phyloP scores from a whole-genome alignment of 2,888 invertebrate species.

The Cheiracanthium punctorium region DNA sequence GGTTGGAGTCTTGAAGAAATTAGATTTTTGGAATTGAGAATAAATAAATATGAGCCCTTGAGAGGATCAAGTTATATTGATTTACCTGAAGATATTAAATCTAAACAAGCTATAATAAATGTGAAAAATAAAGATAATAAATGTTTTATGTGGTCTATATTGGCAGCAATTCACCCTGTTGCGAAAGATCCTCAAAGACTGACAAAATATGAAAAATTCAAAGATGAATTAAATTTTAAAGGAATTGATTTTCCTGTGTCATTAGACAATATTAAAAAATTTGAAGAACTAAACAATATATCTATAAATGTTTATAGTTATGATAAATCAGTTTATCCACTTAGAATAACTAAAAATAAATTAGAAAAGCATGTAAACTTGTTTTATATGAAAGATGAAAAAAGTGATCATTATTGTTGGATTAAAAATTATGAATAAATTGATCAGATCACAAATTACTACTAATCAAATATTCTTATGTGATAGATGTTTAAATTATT shows the following conservation, averaged over 20 bases:
- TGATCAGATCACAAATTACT: not conserved
- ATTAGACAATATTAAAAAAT: not conserved
- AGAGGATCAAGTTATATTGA: slow-evolving; percentile 68
- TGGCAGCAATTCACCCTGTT: slow-evolving; percentile 67
- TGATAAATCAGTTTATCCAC: not conserved
- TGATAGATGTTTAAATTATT: too few species aligned
- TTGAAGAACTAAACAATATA: slow-evolving; percentile 31
- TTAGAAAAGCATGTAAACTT: not conserved
- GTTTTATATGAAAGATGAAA: not conserved
- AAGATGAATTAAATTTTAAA: slow-evolving; percentile 23
- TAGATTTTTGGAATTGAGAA: not conserved
- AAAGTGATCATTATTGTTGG: not conserved
- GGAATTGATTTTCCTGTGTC: slow-evolving; percentile 23
- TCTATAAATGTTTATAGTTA: slow-evolving; percentile 20
- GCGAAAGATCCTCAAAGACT: slow-evolving; percentile 25
- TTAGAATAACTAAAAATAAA: not conserved
- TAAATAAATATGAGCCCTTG: slow-evolving; percentile 66
- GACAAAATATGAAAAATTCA: not conserved
- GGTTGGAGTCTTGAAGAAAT: not conserved
- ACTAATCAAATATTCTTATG: too few species aligned
- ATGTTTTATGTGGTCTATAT: slow-evolving; percentile 70
- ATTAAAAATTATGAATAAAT: not conserved
- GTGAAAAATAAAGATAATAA: slow-evolving; percentile 71
- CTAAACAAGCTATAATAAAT: slow-evolving; percentile 70
- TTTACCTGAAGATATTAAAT: slow-evolving; percentile 46